Evolutionary conservation across 2,797 vertebrate genomes (phyloP).

Genomic region (Podarcis siculus): DNA sequence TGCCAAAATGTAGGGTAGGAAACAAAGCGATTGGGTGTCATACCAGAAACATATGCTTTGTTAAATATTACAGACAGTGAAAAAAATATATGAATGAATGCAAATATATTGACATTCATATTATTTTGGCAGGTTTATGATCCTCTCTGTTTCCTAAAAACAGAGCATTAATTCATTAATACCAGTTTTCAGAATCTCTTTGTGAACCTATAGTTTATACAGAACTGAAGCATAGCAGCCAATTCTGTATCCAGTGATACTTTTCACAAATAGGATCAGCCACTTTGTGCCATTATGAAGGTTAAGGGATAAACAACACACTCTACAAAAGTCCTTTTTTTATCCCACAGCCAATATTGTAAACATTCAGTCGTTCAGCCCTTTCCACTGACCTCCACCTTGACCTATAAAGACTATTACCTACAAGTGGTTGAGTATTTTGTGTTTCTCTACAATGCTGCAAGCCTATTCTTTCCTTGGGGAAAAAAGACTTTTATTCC

Average conservation of each 20-base stretch:
- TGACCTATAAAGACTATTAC: slow-evolving; percentile 62
- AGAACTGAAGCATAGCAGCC: slow-evolving; percentile 66
- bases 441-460: slow-evolving; percentile 48
- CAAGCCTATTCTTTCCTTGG: slow-evolving; percentile 27
- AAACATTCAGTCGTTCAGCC: slow-evolving; percentile 59
- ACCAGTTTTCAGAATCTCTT: slow-evolving; percentile 40
- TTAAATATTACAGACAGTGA: slow-evolving; percentile 47
- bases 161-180: slow-evolving; percentile 35
- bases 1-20: not conserved
- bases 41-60: slow-evolving; percentile 54
- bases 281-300: slow-evolving; percentile 54
- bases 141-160: slow-evolving; percentile 34
- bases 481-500: slow-evolving; percentile 40
- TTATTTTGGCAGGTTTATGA: slow-evolving; percentile 37
- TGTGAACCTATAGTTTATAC: slow-evolving; percentile 57
- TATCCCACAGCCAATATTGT: slow-evolving; percentile 57
- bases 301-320: slow-evolving; percentile 59
- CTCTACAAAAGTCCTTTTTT: slow-evolving; percentile 53
- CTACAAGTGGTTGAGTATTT: slow-evolving; percentile 59
- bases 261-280: slow-evolving; percentile 64
- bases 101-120: slow-evolving; percentile 26
- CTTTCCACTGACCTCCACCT: slow-evolving; percentile 63
- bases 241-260: slow-evolving; percentile 57
- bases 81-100: slow-evolving; percentile 32
- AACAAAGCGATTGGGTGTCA: slow-evolving; percentile 23